Evolutionary conservation across 2,888 invertebrate genomes (phyloP), one percentile per base, ranked within the genome.

Genomic region (Gymnosoma rotundatum): DNA sequence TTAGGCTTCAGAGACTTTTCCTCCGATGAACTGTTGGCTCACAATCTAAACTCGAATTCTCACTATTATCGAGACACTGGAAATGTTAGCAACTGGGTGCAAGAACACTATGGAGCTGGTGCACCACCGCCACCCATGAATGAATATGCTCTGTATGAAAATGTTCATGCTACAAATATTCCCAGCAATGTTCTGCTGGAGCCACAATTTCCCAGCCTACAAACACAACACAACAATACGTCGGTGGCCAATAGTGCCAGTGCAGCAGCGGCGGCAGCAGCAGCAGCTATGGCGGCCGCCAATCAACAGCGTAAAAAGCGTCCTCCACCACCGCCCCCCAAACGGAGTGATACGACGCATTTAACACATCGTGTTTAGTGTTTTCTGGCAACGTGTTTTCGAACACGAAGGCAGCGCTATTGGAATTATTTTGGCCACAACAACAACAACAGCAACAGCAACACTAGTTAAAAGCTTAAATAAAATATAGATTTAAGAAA

Each of bases 251-350:
- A 60, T 48, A 12, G 48, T 32, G 8, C 42, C 54, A 61, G 38
- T 79, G 73, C 83, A 18, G 42, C 42, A 6, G 32, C 32, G 32
- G 32, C 32, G 8, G 32, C 32, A 32, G 8, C 32, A 32, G 42
- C 42, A 12, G 83, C 87, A 6, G 87, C 87, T 6, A 73, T 87
- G 21, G 76, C 83, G 0, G 84, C 87, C 12, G 84, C 88, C 14
- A 64, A 70, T 42, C 78, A 90, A 70, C 79, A 79, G 45, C 92
- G 94, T 72, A 95, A 95, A 88, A 95, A 96, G 90, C 93, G 96
- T 87, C 97, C 97, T 60, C 97, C 97, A 16, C 97, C 97, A 3
- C 97, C 97, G 45, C 97, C 97, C n/a, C 97, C 97, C 1, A 96
- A 96, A 87, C 94, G 97, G 83, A 96, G 96, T 90, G 97, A 97